These are phyloP conservation scores for Euschistus heros DNA, from an alignment of 1,140 invertebrate genomes.

Conservation along the genomic window DNA sequence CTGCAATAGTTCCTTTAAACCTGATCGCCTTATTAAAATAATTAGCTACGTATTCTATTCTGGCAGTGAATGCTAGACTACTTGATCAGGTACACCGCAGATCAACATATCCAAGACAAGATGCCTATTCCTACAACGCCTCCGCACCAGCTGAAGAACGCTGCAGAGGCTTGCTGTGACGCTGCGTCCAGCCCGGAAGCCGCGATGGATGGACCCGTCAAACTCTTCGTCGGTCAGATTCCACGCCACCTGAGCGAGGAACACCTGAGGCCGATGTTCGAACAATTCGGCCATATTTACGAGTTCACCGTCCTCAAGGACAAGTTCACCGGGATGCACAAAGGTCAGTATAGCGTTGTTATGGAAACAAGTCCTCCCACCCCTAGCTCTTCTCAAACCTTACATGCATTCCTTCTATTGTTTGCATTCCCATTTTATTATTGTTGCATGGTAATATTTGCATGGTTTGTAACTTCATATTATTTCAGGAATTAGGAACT, in stretches of 20 bases:
- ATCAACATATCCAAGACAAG: too few relatives aligned
- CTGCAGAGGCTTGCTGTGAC: background rate
- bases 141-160: background rate
- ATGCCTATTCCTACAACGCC: background rate
- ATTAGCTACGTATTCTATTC: too few relatives aligned
- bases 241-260: slow-evolving; percentile 81
- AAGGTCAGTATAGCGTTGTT: slow-evolving; percentile 49
- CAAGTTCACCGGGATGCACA: slow-evolving; percentile 86
- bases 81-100: too few relatives aligned
- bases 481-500: too few relatives aligned
- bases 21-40: too few relatives aligned
- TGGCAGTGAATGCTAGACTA: too few relatives aligned
- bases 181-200: slow-evolving; percentile 25
- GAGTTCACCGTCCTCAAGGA: slow-evolving; percentile 88
- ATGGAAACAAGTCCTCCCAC: background rate
- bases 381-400: too few relatives aligned
- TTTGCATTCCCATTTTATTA: too few relatives aligned
- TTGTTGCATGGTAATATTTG: too few relatives aligned
- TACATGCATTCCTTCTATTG: too few relatives aligned
- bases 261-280: slow-evolving; percentile 80
- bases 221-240: slow-evolving; percentile 88
- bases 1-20: background rate
- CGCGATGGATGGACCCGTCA: slow-evolving; percentile 51
- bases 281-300: slow-evolving; percentile 86
- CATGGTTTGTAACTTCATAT: too few relatives aligned